Conservation (phyloP, 2,888 invertebrate species). For the Oxyteleia sp. region DNA sequence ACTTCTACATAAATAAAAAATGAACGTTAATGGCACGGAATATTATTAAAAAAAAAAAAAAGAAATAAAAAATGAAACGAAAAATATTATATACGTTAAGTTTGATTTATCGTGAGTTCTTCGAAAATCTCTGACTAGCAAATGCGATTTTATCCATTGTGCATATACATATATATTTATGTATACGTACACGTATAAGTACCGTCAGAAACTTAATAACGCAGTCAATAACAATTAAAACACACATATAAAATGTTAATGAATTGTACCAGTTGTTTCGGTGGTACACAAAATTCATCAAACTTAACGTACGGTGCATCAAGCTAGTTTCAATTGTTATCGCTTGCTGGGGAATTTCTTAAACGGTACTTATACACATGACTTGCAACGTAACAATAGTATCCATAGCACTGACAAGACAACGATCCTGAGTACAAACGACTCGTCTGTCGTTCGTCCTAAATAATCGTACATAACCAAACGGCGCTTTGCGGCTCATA, state of each 20-base stretch:
- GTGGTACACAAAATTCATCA: slow-evolving; percentile 14
- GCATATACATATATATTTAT: slow-evolving; percentile 30
- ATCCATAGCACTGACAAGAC: slow-evolving; percentile 32
- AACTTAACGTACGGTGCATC: slow-evolving; percentile 6
- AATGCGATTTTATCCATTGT: slow-evolving; percentile 62
- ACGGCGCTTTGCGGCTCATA: no score
- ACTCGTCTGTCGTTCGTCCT: slow-evolving; percentile 11
- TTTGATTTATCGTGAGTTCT: slow-evolving; percentile 65
- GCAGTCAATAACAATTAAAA: slow-evolving; percentile 23
- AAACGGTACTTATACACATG: slow-evolving; percentile 31
- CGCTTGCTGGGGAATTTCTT: slow-evolving; percentile 4
- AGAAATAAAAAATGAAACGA: not conserved
- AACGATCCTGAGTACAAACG: slow-evolving; percentile 1
- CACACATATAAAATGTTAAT: not conserved
- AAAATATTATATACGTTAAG: slow-evolving; percentile 43
- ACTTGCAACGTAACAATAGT: slow-evolving; percentile 59
- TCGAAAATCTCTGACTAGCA: slow-evolving; percentile 69
- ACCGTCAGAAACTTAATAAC: slow-evolving; percentile 38
- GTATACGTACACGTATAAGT: slow-evolving; percentile 38
- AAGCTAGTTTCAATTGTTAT: slow-evolving; percentile 26
- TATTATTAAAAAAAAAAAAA: slow-evolving; percentile 43
- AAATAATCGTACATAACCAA: no score
- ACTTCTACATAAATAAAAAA: slow-evolving; percentile 67
- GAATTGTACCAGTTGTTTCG: not conserved
- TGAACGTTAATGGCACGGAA: slow-evolving; percentile 70